These are phyloP conservation scores for Hipparchia sbordonii DNA, from an alignment of 2,888 invertebrate species.

Conservation along the genomic window DNA sequence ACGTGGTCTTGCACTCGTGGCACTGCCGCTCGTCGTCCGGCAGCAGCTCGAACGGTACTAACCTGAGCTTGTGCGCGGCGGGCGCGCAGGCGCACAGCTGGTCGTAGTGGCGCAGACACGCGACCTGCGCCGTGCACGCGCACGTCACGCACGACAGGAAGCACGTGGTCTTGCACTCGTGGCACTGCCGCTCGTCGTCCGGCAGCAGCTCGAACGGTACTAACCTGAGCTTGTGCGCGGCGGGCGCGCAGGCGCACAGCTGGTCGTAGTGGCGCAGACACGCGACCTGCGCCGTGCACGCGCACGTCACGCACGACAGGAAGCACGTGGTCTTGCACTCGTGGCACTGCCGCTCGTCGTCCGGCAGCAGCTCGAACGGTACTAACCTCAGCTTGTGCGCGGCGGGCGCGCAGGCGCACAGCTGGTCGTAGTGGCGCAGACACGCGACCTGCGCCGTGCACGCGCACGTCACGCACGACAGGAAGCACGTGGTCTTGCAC, in stretches of 20 bases:
- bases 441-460: conserved; percentile 93
- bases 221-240: conserved; percentile 87
- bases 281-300: conserved; percentile 90
- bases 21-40: conserved; percentile 98
- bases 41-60: conserved; percentile 54
- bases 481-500: conserved; percentile 98
- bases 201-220: conserved; percentile 75
- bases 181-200: conserved; percentile 98
- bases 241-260: conserved; percentile 91
- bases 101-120: conserved; percentile 93
- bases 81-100: conserved; percentile 92
- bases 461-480: conserved; percentile 96
- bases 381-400: conserved; percentile 86
- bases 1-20: conserved; percentile 97
- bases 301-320: conserved; percentile 96
- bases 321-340: conserved; percentile 99
- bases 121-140: conserved; percentile 89
- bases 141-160: conserved; percentile 98
- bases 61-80: conserved; percentile 87
- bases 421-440: conserved; percentile 90
- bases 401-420: conserved; percentile 91
- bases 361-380: conserved; percentile 95
- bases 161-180: conserved; percentile 97
- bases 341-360: conserved; percentile 97
- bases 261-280: conserved; percentile 93